Percentiles rank a stretch among this genome's conserved stretches.
Evolutionary conservation across 2,797 vertebrate species (phyloP).

Genomic region (Ibycter americanus): DNA sequence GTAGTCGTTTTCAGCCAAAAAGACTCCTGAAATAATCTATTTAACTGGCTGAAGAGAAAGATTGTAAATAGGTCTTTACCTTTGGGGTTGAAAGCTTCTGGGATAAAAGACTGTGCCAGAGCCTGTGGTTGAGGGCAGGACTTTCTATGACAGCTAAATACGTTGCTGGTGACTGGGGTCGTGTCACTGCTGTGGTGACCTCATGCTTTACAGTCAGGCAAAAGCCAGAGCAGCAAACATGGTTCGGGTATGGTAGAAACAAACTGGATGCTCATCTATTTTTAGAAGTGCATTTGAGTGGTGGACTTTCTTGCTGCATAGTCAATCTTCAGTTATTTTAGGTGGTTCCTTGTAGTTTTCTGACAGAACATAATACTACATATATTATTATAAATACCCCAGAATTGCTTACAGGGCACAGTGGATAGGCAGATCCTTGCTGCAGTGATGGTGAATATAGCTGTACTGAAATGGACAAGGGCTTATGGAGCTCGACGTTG

Average conservation of each 20-base stretch:
- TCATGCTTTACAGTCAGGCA: not conserved
- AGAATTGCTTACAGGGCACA: not conserved
- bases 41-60: not conserved
- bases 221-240: not conserved
- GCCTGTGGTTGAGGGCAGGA: not conserved
- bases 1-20: conserved; percentile 50
- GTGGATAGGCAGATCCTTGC: not conserved
- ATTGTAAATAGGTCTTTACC: not conserved
- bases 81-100: not conserved
- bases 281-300: fast-evolving
- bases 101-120: not conserved
- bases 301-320: not conserved
- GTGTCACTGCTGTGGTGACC: not conserved
- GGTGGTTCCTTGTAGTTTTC: not conserved
- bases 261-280: not conserved
- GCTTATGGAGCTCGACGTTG: not conserved
- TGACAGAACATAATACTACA: not conserved
- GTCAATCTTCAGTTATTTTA: not conserved
- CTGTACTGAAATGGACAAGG: not conserved
- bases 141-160: not conserved
- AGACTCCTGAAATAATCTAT: conserved; percentile 10
- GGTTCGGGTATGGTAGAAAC: not conserved
- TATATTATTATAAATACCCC: not conserved
- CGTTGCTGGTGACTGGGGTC: not conserved
- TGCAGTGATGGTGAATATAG: no score